Evolutionary conservation across 2,797 vertebrate species (phyloP), one percentile per base, ranked within the genome.

Genomic region (Syngnathus rostellatus): DNA sequence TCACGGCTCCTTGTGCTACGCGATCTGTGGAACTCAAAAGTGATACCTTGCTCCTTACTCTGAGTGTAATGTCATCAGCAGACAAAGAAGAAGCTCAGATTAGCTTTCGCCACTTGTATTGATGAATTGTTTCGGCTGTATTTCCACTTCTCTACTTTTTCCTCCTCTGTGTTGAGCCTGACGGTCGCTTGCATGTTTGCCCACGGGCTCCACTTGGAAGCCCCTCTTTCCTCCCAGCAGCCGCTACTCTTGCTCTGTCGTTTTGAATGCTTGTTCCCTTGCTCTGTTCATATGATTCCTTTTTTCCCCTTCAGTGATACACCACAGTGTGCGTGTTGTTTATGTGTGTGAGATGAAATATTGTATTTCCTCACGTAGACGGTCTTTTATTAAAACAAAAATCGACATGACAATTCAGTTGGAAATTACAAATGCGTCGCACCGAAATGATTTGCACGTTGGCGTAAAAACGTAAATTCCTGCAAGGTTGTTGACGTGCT

Each of bases 211-310:
- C 57, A 16, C 2, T n/a, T 58, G 57, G 37, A 39, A 58, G 58
- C 19, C 23, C 82, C 81, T 85, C 71, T 86, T 72, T 43, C 70
- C 77, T 72, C 90, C 92, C 91, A 90, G 90, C 92, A 82, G 90
- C 92, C 51, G 77, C 85, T 84, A 81, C 78, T 75, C 43, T 48
- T 19, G 83, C 92, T 81, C 72, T 85, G 68, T 60, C 59, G 8
- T 50, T 54, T 65, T 45, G 19, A 16, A 69, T 31, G 63, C 50
- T 68, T 50, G 63, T 37, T 68, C 61, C 65, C 17, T 66, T 31
- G 62, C 55, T 46, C 50, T n/a, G 50, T 51, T 51, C 50, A 6
- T n/a, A 68, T 45, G 61, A 64, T 69, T 43, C 21, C 60, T 53
- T 17, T 43, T 75, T 45, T 65, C 67, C 67, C 69, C 58, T 59